Percentiles rank a stretch among this genome's conserved stretches.
Conservation (phyloP, 30 jellyfish, hydroid and myxozoan genomes). For the Nemopilema nomurai region DNA sequence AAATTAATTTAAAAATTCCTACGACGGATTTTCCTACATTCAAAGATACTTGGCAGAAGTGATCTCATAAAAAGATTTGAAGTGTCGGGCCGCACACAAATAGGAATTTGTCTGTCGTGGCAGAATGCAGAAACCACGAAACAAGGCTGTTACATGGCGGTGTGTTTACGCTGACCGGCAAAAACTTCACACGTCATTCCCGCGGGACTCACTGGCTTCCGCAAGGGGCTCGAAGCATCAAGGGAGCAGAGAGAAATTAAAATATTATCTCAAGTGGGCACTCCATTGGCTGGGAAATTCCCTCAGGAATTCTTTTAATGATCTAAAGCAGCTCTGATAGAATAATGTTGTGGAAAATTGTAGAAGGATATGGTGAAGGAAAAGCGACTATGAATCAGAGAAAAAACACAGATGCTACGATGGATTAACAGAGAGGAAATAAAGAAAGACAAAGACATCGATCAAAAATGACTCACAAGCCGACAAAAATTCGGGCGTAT, state of each 20-base stretch:
- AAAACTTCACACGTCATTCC: background rate
- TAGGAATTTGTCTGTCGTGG: background rate
- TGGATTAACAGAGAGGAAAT: background rate
- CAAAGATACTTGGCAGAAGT: background rate
- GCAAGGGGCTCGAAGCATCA: too few species aligned
- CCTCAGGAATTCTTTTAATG: too few species aligned
- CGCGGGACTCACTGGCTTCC: background rate
- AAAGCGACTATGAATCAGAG: too few species aligned
- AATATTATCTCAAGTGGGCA: too few species aligned
- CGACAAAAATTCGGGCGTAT: conserved; percentile 19
- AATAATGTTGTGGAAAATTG: too few species aligned
- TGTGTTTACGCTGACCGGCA: background rate
- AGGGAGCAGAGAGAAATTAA: too few species aligned
- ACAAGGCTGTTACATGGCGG: background rate
- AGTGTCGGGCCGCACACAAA: background rate
- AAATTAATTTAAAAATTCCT: too few species aligned
- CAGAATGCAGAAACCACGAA: background rate
- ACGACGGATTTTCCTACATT: too few species aligned
- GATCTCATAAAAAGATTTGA: background rate
- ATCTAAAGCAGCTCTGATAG: too few species aligned
- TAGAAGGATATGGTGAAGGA: too few species aligned
- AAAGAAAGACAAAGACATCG: background rate
- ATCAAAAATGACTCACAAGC: background rate
- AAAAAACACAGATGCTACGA: too few species aligned
- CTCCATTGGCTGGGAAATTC: background rate